Percentiles rank a stretch among this genome's conserved stretches.
Conservation (phyloP, 2,113 vertebrate genomes). For the Myiozetetes cayanensis region DNA sequence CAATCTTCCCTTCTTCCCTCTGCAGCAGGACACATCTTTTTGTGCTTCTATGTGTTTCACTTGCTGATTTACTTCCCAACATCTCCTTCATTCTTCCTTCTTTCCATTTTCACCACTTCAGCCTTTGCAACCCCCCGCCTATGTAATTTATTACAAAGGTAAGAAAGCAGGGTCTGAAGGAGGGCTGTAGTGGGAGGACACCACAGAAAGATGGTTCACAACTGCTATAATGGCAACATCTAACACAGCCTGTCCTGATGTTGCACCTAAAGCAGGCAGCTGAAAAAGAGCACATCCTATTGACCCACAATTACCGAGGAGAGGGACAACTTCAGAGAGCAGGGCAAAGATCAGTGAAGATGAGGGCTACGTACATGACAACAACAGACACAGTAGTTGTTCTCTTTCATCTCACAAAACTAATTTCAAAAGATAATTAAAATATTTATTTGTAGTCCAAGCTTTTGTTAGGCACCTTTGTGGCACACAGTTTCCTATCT, state of each 20-base stretch:
- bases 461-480: background rate
- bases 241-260: background rate
- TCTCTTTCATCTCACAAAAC: background rate
- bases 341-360: background rate
- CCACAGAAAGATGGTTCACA: background rate
- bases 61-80: background rate
- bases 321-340: background rate
- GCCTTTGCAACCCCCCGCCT: background rate
- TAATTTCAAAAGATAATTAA: background rate
- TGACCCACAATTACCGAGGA: background rate
- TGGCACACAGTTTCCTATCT: background rate
- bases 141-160: accelerated
- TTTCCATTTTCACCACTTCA: background rate
- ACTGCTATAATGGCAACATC: background rate
- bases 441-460: background rate
- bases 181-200: background rate
- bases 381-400: background rate
- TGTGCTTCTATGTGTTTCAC: background rate
- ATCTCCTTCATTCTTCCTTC: background rate
- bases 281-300: accelerated
- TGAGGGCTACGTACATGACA: background rate
- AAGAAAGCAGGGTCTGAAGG: background rate
- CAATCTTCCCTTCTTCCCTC: background rate
- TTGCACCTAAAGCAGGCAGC: background rate
- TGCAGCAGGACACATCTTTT: background rate